phyloP scores from a whole-genome alignment of 2,888 invertebrate species.

The Thera obeliscata region DNA sequence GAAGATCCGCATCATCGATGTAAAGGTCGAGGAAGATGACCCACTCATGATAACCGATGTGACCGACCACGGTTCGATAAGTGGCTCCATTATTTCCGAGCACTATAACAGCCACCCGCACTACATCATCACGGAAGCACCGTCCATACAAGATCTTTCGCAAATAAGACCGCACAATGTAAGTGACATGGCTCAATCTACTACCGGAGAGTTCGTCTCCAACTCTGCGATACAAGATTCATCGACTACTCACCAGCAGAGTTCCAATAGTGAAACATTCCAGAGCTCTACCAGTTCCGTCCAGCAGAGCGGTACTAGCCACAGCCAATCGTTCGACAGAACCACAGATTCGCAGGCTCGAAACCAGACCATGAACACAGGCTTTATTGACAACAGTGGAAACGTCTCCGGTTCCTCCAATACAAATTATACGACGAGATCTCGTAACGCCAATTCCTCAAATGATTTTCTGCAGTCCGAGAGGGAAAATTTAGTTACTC shows the following conservation, averaged over 20 bases:
- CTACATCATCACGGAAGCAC: conserved; percentile 82
- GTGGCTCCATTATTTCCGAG: conserved; percentile 79
- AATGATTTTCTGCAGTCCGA: conserved; percentile 76
- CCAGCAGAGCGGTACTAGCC: conserved; percentile 70
- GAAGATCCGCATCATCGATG: conserved; percentile 80
- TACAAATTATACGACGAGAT: conserved; percentile 58
- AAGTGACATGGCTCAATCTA: conserved; percentile 76
- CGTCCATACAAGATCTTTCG: conserved; percentile 77
- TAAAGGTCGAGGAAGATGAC: conserved; percentile 82
- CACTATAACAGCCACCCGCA: conserved; percentile 81
- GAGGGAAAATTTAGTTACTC: conserved; percentile 67
- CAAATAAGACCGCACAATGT: conserved; percentile 68
- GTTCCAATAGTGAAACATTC: conserved; percentile 73
- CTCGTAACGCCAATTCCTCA: conserved; percentile 70
- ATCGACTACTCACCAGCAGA: conserved; percentile 71
- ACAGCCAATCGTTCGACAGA: conserved; percentile 71
- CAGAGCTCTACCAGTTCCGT: conserved; percentile 74
- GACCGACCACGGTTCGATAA: conserved; percentile 76
- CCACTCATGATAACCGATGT: conserved; percentile 82
- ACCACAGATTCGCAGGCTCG: conserved; percentile 67
- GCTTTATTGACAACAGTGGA: conserved; percentile 66
- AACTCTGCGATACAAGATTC: conserved; percentile 70
- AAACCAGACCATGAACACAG: conserved; percentile 76
- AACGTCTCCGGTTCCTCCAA: conserved; percentile 56
- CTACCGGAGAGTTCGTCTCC: conserved; percentile 75